Base-by-base conservation (phyloP, 2,888 invertebrate genomes). In the Caenorhabditis parvicauda region DNA sequence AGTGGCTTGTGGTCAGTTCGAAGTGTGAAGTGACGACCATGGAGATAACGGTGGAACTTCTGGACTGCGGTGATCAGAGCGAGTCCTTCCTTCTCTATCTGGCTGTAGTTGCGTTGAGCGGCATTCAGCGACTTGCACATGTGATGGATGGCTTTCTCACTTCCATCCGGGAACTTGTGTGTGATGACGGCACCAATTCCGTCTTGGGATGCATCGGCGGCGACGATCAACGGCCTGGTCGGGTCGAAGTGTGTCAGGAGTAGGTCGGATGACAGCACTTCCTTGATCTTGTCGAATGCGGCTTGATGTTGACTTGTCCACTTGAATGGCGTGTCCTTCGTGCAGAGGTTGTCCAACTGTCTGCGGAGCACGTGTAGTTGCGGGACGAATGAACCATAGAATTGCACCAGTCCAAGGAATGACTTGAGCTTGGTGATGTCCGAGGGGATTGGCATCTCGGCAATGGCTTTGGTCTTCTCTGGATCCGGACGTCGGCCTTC, bases 11-110 rank as follows among this genome's bases (percentile, higher is more conserved):
- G 73, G 47, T 73, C 73, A 9, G 72, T 72, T 17, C 44, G 50
- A 2, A 72, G 63, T 1, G 80, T 81, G 63, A 84, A 85, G n/a
- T 75, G 67, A 14, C 79, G 66, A 2, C 82, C 83, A 58, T 70
- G 81, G 0, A 84, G 42, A 62, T 81, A 84, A 24, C 81, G 70
- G 48, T 82, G 80, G 68, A 83, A 84, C 64, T 80, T 80, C 25
- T 75, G 72, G 1, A 82, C 75, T 1, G 81, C 82, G 58, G 76
- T 84, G 14, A 83, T 42, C n/a, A 63, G 27, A 2, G 42, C 63
- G 7, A 63, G 37, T 2, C 43, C 59, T 39, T 63, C 63, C 74
- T 68, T 82, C 71, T 68, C 72, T 21, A 74, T 69, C 42, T 73
- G 72, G 3, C 44, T 49, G 52, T 74, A 74, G 49, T 61, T 67